These are phyloP conservation scores for Stegophylla sp. DNA, from an alignment of 2,888 invertebrate genomes.

Conservation along the genomic window DNA sequence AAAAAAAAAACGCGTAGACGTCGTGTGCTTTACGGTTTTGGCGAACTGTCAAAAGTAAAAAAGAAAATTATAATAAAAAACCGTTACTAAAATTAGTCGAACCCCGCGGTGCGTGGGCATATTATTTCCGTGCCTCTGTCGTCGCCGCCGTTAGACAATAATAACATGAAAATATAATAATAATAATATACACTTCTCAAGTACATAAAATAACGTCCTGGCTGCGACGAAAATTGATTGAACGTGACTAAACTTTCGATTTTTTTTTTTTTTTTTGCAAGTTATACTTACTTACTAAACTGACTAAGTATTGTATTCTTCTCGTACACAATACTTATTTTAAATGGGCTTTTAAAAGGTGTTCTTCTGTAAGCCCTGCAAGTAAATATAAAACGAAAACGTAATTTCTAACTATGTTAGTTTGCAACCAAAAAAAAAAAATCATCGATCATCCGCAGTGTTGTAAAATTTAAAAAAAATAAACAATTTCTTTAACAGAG, in stretches of 20 bases:
- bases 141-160: background rate
- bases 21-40: constrained; percentile 19
- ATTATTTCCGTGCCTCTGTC: background rate
- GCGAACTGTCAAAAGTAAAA: constrained; percentile 17
- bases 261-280: no score
- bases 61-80: background rate
- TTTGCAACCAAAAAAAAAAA: no score
- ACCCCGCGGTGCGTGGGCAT: background rate
- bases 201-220: no score
- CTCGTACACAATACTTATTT: no score
- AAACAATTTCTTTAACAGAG: no score
- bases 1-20: constrained; percentile 6
- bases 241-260: background rate
- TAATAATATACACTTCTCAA: no score
- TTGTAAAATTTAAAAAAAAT: no score
- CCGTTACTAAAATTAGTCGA: constrained; percentile 44
- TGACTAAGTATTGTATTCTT: no score
- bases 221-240: background rate
- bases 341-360: no score
- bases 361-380: no score
- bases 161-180: background rate
- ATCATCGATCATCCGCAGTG: no score
- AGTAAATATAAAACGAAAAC: background rate
- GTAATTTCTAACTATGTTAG: background rate
- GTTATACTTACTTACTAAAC: no score